Base-by-base conservation (phyloP, 64 coral and sea anemone species). In the Platygyra sinensis region DNA sequence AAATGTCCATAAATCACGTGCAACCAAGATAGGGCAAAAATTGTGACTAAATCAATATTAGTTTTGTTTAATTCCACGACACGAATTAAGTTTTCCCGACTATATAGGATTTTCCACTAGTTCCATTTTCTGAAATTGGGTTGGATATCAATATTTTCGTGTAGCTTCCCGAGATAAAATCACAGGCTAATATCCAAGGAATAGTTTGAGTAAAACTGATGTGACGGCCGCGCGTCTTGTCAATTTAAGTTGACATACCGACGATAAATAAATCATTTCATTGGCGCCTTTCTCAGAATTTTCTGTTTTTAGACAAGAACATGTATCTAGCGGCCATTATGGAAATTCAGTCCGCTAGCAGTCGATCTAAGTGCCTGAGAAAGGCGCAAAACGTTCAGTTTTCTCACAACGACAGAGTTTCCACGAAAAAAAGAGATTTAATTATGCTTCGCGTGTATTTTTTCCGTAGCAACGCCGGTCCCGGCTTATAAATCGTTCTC, bases 31-130 rank as follows among this genome's bases (percentile, higher is more conserved):
- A 62, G 59, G 10, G n/a, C 50, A 57, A 80, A 67, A 83, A 32
- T 9, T 64, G 80, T 30, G 59, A 33, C 61, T 38, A 83, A 83
- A 83, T 62, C 60, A 83, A 83, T 83, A 83, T 83, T 83, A 67
- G 60, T 83, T 83, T 83, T 83, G 20, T 46, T 83, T 83, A 83
- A 83, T 83, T 65, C 30, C 18, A 24, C 51, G 20, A 14, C 76
- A 79, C 49, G 76, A 79, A 79, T 79, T 79, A 55, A 79, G 22
- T 59, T 50, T 52, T 29, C 51, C 46, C 24, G 51, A 79, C 14
- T 24, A 29, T 30, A 16, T 50, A 59, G 49, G 76, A 79, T 79
- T 28, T 39, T 10, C 51, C 5, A 46, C 39, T 19, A 65, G 30
- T 32, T 39, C n/a, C 20, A 64, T 30, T 10, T 30, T 83, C 3